Evolutionary conservation across 2,888 invertebrate genomes (phyloP), one percentile per base, ranked within the genome.

Genomic region (Dicroscelio sp.): DNA sequence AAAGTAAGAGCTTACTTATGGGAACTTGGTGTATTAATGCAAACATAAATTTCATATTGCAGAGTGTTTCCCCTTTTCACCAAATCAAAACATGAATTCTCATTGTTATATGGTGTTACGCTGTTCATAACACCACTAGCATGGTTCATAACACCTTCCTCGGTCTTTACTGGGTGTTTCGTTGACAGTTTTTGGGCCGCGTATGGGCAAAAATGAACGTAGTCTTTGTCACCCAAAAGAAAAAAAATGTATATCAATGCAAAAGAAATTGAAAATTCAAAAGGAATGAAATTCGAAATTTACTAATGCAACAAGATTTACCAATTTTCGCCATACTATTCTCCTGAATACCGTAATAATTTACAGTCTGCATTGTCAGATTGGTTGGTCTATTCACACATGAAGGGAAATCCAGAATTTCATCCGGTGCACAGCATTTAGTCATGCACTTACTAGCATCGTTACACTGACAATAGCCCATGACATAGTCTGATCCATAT

Each of bases 371-470:
- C 48, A 58, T 27, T 23, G 27, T 67, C 67, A 48, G 20, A 35
- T 76, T 35, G 12, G 38, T 10, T 1, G 58, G 20, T 35, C 23
- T 76, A 1, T 14, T 23, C 1, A 76, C 27, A 27, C 76, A 76
- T 38, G 60, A 27, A 6, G 58, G 60, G 17, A 38, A 58, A 35
- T 76, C 60, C 25, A 38, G 38, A 38, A 76, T 38, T 55, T 76
- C 76, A 20, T 76, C 35, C 5, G 76, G 76, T 4, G 25, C 76
- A 76, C 76, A 76, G 27, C 76, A 76, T 55, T 76, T 76, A 38
- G 60, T 38, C 3, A 76, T 27, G 23, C 76, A 76, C 38, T 76
- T 38, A 2, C 10, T 27, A 25, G 60, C 38, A 25, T 76, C 60
- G 20, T 3, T 60, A 27, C 76, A 76, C 12, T 76, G 35, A 76